These are phyloP conservation scores for Brachystomella parvula DNA, from an alignment of 1,140 invertebrate genomes.

Conservation along the genomic window DNA sequence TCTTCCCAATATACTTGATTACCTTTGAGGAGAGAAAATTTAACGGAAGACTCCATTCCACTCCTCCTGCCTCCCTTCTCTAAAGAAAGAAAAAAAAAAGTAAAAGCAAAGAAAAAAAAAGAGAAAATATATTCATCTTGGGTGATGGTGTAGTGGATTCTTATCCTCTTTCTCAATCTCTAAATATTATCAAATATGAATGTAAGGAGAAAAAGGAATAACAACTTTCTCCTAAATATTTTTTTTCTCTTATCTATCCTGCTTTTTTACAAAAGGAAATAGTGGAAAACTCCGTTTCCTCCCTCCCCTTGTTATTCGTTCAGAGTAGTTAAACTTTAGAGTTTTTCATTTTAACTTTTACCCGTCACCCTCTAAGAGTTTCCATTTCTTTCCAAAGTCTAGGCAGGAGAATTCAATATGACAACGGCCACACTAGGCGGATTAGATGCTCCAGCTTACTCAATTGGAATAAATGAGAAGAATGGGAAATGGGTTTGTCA, in stretches of 20 bases:
- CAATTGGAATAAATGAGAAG: neutral
- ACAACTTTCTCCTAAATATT: neutral
- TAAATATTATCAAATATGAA: no score
- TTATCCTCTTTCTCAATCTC: slow-evolving; percentile 1
- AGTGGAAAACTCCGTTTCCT: no score
- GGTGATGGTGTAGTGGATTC: no score
- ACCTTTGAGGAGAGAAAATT: neutral
- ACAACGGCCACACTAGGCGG: neutral
- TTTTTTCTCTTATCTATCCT: neutral
- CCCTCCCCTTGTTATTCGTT: neutral
- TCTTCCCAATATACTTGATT: slow-evolving; percentile 9
- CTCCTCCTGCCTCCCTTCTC: no score
- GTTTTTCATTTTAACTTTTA: slow-evolving; percentile 7
- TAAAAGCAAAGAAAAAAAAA: no score
- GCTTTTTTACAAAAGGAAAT: neutral
- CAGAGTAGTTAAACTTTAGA: slow-evolving; percentile 10
- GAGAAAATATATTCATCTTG: no score
- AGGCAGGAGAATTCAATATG: no score
- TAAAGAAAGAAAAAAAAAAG: no score
- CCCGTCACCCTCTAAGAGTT: neutral
- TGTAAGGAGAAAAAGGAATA: no score
- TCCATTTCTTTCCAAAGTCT: neutral
- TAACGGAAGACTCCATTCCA: no score
- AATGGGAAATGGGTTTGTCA: slow-evolving; percentile 5
- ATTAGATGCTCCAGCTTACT: neutral